Evolutionary conservation across 2,113 vertebrate species (phyloP).

Genomic region (Abramis brama): DNA sequence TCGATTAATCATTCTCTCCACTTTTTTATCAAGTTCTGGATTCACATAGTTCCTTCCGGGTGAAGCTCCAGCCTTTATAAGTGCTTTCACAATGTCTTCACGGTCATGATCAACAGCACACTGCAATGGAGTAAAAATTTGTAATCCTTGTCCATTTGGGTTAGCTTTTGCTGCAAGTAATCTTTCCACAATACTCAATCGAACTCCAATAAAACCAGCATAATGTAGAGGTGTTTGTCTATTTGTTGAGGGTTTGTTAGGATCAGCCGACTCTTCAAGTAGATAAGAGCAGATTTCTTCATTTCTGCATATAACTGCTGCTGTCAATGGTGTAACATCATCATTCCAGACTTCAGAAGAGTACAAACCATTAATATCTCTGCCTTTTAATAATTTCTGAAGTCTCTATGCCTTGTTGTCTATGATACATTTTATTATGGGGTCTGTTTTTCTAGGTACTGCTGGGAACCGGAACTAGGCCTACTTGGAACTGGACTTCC

Average conservation of each 20-base stretch:
- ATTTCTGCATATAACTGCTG: conserved; percentile 57
- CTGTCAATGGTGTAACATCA: conserved; percentile 56
- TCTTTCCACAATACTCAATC: conserved; percentile 37
- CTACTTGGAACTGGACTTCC: no score
- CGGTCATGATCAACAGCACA: conserved; percentile 43
- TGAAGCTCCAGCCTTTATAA: conserved; percentile 58
- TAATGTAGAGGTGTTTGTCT: conserved; percentile 54
- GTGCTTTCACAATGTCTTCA: conserved; percentile 51
- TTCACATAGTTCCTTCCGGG: accelerated
- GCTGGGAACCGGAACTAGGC: no score
- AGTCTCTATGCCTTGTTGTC: conserved; percentile 30
- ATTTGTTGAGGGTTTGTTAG: accelerated
- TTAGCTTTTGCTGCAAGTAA: conserved; percentile 59
- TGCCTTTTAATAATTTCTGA: background rate
- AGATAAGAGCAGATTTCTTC: conserved; percentile 45
- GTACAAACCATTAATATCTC: conserved; percentile 51
- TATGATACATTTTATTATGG: conserved; percentile 57
- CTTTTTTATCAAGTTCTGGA: conserved; percentile 30
- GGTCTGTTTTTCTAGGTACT: conserved; percentile 45
- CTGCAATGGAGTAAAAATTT: conserved; percentile 40
- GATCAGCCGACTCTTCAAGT: conserved; percentile 4
- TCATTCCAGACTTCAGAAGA: background rate
- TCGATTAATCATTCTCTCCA: conserved; percentile 33
- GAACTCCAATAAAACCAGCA: conserved; percentile 16
- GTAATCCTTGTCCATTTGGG: background rate